Conservation (phyloP, 1,140 invertebrate species). For the Mya arenaria region DNA sequence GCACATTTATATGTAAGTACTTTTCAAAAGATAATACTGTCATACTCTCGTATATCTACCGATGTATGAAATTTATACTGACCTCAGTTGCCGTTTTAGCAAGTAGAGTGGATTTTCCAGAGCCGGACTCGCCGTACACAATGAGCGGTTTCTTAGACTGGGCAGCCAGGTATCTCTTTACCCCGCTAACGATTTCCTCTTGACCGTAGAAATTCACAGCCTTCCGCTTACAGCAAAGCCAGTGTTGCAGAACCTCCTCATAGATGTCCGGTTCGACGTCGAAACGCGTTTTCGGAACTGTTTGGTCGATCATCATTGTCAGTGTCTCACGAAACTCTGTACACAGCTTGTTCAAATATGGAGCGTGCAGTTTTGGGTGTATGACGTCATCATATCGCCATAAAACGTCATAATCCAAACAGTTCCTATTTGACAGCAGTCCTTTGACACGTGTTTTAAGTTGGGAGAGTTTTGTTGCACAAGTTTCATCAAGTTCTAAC, state of each 20-base stretch:
- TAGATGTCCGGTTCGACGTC: conserved; percentile 58
- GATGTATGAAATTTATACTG: conserved; percentile 77
- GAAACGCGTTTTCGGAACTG: conserved; percentile 45
- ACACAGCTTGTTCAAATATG: conserved; percentile 71
- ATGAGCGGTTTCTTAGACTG: conserved; percentile 85
- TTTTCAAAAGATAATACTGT: too few relatives aligned
- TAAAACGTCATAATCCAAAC: conserved; percentile 69
- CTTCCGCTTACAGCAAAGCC: conserved; percentile 61
- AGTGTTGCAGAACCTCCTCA: conserved; percentile 69
- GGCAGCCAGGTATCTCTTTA: conserved; percentile 92
- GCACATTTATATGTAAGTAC: too few relatives aligned
- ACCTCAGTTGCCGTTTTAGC: conserved; percentile 83
- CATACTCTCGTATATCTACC: too few relatives aligned
- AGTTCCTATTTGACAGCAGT: conserved; percentile 65
- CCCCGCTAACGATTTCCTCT: conserved; percentile 89
- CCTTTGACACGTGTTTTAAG: conserved; percentile 62
- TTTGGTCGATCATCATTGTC: conserved; percentile 66
- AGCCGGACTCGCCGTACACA: conserved; percentile 72
- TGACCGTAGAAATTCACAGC: conserved; percentile 89
- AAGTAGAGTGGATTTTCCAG: conserved; percentile 76
- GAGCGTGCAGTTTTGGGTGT: conserved; percentile 70
- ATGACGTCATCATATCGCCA: conserved; percentile 79
- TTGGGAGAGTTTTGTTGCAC: conserved; percentile 59
- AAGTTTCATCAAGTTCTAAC: conserved; percentile 64
- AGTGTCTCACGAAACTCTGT: conserved; percentile 59